Evolutionary conservation across 2,888 invertebrate genomes (phyloP), one percentile per base, ranked within the genome.

Genomic region (Calliphora vomitoria): DNA sequence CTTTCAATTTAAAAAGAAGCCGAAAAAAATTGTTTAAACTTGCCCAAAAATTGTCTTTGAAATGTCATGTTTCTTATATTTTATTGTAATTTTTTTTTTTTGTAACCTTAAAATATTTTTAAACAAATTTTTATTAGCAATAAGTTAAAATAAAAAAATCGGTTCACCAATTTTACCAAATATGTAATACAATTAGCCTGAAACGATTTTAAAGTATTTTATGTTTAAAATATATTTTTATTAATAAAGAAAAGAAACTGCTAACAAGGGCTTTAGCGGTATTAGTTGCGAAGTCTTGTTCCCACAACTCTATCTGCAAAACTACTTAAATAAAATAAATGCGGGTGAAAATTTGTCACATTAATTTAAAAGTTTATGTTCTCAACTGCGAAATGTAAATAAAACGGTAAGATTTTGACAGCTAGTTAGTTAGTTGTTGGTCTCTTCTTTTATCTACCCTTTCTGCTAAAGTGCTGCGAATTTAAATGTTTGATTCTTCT

Each of bases 271-370:
- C n/a, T 55, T 1, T 31, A 13, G 10, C 4, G 13, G 8, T 8
- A 5, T 25, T 18, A 50, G 47, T 18, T 62, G 4, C 53, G 1
- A 55, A 20, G 10, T 35, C 35, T 5, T 35, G 35, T 35, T 86
- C 78, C 47, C 78, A 74, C 62, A 79, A 53, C n/a, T 25, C 1
- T n/a, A 44, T 10, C 20, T 3, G 11, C 64, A 13, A 11, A 31
- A 25, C 31, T 31, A 35, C n/a, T 11, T 13, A 35, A 13, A 47
- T 75, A 50, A 41, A 47, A 20, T 0, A 8, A 79, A 88, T 88
- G 88, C 83, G 88, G 88, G 85, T 83, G 85, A 86, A 88, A 83
- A 86, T 88, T 88, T 88, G 85, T 88, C 88, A 83, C 81, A 88
- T 88, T 74, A 83, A 86, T 81, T 85, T 55, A 1, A 75, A 76